Evolutionary conservation across 2,888 invertebrate genomes (phyloP).

Genomic region (Drosophila atripex): DNA sequence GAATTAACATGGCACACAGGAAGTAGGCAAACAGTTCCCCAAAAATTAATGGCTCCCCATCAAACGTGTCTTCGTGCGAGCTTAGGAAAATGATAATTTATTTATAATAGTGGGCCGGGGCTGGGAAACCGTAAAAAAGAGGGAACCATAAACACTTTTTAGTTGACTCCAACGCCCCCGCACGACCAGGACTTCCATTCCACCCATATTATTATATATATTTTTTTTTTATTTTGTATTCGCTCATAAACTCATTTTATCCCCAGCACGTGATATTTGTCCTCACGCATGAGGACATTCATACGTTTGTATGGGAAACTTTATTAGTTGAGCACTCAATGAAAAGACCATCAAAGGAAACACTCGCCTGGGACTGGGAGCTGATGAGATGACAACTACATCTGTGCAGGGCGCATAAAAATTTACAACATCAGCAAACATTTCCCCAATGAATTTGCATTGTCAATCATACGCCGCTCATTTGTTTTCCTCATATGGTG

Average conservation of each 20-base stretch:
- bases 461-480: slow-evolving; percentile 42
- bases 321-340: slow-evolving; percentile 62
- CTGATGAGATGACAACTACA: slow-evolving; percentile 15
- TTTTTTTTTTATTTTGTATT: slow-evolving; percentile 26
- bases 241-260: slow-evolving; percentile 64
- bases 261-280: slow-evolving; percentile 57
- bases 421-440: slow-evolving; percentile 36
- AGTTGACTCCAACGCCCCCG: slow-evolving; percentile 19
- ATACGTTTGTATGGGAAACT: slow-evolving; percentile 35
- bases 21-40: slow-evolving; percentile 27
- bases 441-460: slow-evolving; percentile 40
- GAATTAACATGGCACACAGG: slow-evolving; percentile 32
- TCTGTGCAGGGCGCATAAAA: slow-evolving; percentile 41
- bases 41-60: slow-evolving; percentile 28
- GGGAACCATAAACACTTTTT: slow-evolving; percentile 58
- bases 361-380: slow-evolving; percentile 23
- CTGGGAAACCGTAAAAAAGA: slow-evolving; percentile 49
- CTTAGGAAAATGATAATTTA: slow-evolving; percentile 56
- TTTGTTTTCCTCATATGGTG: slow-evolving; percentile 23
- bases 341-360: slow-evolving; percentile 50
- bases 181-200: slow-evolving; percentile 1
- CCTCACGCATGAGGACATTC: slow-evolving; percentile 29
- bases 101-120: slow-evolving; percentile 59
- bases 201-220: slow-evolving; percentile 1
- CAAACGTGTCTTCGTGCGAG: slow-evolving; percentile 37